Base-by-base conservation (phyloP, 2,888 invertebrate genomes). In the Drosophila rubida region DNA sequence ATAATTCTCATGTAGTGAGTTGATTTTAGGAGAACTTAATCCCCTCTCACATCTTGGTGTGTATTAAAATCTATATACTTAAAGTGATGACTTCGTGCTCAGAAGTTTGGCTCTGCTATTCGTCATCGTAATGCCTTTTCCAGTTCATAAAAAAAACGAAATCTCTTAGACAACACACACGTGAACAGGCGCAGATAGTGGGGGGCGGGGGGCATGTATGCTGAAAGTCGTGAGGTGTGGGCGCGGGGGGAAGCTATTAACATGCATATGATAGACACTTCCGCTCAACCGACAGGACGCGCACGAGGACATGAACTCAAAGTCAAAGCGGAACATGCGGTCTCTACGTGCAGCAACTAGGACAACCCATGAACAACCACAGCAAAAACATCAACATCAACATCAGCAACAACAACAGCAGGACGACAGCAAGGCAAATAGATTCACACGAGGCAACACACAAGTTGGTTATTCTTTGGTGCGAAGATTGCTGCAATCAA, bases 221-320 rank as follows among this genome's bases (percentile, higher is more conserved):
- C 16, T 41, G 51, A 14, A 41, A 16, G 27, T 16, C 57, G 54
- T 37, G 37, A 48, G 64, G 54, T 67, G 57, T 53, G 16, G 51
- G 42, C 42, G 25, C 30, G 46, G 42, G 57, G 49, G 74, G 50
- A 69, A 75, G 79, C 71, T 81, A 82, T 83, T 87, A 85, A 82
- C 80, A 85, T 85, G 83, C 83, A 85, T 87, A 87, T 82, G 87
- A 85, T 87, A 77, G 88, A 77, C 83, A 87, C 86, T 83, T 87
- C 82, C 82, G 86, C 73, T 72, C 69, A 75, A 81, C 79, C 84
- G 78, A 69, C 58, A 69, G 65, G 65, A 69, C 58, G 74, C 64
- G 45, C 50, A 62, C 50, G 44, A 74, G 77, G 57, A 62, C 77
- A 72, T 77, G 62, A 77, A 48, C 62, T 75, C 66, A 57, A 75